These are phyloP conservation scores for Bergia puertoricense DNA, from an alignment of 92 coral and sea anemone genomes.

Conservation along the genomic window DNA sequence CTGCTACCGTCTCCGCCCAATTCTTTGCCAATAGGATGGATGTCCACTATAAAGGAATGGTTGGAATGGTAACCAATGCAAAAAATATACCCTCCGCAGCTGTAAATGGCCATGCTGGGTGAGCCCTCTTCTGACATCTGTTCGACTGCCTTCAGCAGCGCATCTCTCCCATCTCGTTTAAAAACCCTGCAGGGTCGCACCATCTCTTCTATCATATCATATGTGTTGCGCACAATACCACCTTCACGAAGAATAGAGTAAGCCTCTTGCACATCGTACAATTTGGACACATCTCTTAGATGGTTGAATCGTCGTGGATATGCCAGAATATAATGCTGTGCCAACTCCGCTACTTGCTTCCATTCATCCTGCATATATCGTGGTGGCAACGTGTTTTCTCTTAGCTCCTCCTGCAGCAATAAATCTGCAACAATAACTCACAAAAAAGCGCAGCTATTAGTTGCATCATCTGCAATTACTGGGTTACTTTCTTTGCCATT, in stretches of 20 bases:
- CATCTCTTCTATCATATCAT: conserved; percentile 47
- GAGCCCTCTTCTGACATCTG: background rate
- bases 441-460: conserved; percentile 28
- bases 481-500: background rate
- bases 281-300: conserved; percentile 5
- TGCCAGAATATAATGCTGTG: conserved; percentile 7
- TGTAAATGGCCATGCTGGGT: conserved; percentile 6
- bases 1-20: conserved; percentile 16
- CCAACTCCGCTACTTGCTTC: conserved; percentile 24
- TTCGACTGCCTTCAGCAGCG: too few relatives aligned
- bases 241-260: conserved; percentile 19
- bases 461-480: conserved; percentile 11
- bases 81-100: conserved; percentile 15
- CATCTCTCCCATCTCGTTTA: too few relatives aligned
- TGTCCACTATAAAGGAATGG: background rate
- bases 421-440: conserved; percentile 10
- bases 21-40: conserved; percentile 1
- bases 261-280: conserved; percentile 41
- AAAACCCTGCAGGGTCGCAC: too few relatives aligned
- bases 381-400: background rate
- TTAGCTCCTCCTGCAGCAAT: background rate
- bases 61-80: conserved; percentile 6
- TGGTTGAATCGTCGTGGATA: conserved; percentile 6
- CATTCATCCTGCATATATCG: conserved; percentile 20
- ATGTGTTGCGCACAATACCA: conserved; percentile 6